These are phyloP conservation scores for Gonatopus flavifemur DNA, from an alignment of 1,140 invertebrate genomes.

Conservation along the genomic window DNA sequence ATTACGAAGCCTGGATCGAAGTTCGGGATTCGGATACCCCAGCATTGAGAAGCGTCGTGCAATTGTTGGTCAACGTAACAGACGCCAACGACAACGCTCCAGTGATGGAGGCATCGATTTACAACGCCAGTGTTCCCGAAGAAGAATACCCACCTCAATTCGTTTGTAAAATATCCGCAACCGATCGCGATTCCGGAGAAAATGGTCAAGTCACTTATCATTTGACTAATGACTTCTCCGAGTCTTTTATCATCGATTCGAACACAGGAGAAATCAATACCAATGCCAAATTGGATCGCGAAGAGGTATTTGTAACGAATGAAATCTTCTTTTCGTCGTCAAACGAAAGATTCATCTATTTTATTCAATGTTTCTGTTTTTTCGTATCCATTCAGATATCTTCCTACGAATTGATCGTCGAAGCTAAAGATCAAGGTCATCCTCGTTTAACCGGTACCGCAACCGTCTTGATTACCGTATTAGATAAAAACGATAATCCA, in stretches of 20 bases:
- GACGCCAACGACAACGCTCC: conserved; percentile 92
- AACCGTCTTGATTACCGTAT: conserved; percentile 79
- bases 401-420: conserved; percentile 80
- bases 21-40: conserved; percentile 83
- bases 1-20: conserved; percentile 92
- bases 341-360: neutral
- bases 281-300: conserved; percentile 81
- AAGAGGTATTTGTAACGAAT: conserved; percentile 65
- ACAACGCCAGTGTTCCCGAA: conserved; percentile 83
- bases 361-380: neutral
- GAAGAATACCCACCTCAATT: conserved; percentile 80
- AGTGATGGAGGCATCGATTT: conserved; percentile 75
- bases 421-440: conserved; percentile 84
- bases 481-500: conserved; percentile 94
- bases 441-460: conserved; percentile 81
- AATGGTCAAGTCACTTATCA: conserved; percentile 84
- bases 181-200: conserved; percentile 82
- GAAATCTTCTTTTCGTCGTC: too few relatives aligned
- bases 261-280: conserved; percentile 85
- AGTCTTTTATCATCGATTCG: conserved; percentile 78
- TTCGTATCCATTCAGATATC: conserved; percentile 56
- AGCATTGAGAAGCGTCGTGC: conserved; percentile 72
- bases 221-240: conserved; percentile 73
- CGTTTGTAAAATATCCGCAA: conserved; percentile 77
- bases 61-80: conserved; percentile 81